These are phyloP conservation scores for Zonitis immaculata DNA, from an alignment of 2,888 invertebrate species.

Conservation along the genomic window DNA sequence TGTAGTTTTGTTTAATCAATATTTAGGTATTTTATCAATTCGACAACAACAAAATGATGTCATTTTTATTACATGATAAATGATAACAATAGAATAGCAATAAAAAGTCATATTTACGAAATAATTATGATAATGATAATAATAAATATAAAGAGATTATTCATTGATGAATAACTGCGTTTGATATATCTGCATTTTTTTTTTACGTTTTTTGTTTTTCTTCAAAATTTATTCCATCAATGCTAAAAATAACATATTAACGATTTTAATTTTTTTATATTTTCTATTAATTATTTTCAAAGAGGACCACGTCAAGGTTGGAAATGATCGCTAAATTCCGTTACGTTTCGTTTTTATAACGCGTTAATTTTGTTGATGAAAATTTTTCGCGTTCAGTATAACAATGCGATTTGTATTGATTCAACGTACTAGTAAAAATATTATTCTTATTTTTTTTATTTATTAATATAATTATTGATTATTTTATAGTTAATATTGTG, in stretches of 20 bases:
- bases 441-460: too few species aligned
- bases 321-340: not conserved
- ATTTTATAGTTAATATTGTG: too few species aligned
- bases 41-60: not conserved
- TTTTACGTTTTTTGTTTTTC: not conserved
- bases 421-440: slow-evolving; percentile 2
- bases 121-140: too few species aligned
- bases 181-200: too few species aligned
- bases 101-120: too few species aligned
- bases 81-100: not conserved
- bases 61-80: not conserved
- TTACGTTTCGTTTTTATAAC: not conserved
- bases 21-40: not conserved
- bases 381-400: slow-evolving; percentile 12
- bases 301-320: not conserved
- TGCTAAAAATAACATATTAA: slow-evolving; percentile 28
- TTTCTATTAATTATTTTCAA: not conserved
- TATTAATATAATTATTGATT: too few species aligned
- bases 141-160: not conserved
- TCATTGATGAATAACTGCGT: not conserved
- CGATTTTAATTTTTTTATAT: slow-evolving; percentile 2
- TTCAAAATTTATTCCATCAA: slow-evolving; percentile 24
- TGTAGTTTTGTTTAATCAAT: not conserved
- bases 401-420: slow-evolving; percentile 20
- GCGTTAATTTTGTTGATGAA: not conserved